These are phyloP conservation scores for Hydrozoanthus tunicans DNA, from an alignment of 64 coral and sea anemone genomes.

Conservation along the genomic window DNA sequence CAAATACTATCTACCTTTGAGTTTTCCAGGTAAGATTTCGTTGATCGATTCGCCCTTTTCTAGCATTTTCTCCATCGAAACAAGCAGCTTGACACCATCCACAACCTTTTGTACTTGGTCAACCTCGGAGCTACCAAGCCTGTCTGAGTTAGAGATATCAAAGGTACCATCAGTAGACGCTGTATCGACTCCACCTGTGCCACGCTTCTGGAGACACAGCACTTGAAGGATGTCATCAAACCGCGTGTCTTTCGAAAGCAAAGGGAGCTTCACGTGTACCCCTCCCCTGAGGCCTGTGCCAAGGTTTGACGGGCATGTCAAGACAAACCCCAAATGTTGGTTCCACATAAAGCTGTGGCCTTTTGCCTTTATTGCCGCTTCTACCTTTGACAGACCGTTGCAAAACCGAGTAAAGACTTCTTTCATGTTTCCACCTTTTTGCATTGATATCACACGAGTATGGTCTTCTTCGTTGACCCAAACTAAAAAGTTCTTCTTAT, in stretches of 20 bases:
- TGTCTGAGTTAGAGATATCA: conserved; percentile 40
- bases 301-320: conserved; percentile 91
- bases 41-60: conserved; percentile 43
- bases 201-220: conserved; percentile 85
- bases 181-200: conserved; percentile 40
- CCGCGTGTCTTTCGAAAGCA: conserved; percentile 63
- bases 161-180: conserved; percentile 38
- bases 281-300: conserved; percentile 83
- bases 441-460: conserved; percentile 88
- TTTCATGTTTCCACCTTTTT: conserved; percentile 91
- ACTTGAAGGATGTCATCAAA: conserved; percentile 59
- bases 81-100: conserved; percentile 36
- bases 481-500: conserved; percentile 89
- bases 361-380: conserved; percentile 77
- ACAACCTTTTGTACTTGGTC: conserved; percentile 51
- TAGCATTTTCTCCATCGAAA: conserved; percentile 29
- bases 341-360: conserved; percentile 91
- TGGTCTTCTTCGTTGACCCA: conserved; percentile 95
- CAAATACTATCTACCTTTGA: not conserved
- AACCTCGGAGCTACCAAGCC: conserved; percentile 40
- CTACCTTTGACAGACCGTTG: conserved; percentile 83
- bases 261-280: conserved; percentile 80
- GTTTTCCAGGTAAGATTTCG: not conserved
- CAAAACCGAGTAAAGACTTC: conserved; percentile 86
- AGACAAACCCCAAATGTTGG: conserved; percentile 75